These are phyloP conservation scores for Strigamia transsilvanica DNA, from an alignment of 2,888 invertebrate genomes.

Conservation along the genomic window DNA sequence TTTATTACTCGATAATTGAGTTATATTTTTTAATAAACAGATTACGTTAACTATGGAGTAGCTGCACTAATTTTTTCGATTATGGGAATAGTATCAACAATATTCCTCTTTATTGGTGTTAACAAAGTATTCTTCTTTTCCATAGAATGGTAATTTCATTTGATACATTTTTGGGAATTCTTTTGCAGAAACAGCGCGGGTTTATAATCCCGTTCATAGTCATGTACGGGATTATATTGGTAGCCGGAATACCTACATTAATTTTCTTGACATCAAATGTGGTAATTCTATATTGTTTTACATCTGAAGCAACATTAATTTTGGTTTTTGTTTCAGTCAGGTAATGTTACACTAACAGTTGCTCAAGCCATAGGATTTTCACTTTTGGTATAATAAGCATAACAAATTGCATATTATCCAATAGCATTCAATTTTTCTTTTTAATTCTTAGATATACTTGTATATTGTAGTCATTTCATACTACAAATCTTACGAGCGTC, in stretches of 20 bases:
- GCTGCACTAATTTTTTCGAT: neutral
- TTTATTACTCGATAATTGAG: neutral
- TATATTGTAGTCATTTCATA: neutral
- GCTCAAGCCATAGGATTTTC: neutral
- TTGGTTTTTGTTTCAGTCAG: neutral
- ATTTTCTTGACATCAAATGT: neutral
- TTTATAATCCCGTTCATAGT: neutral
- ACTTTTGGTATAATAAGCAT: neutral
- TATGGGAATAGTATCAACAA: neutral
- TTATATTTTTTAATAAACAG: neutral
- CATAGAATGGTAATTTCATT: neutral
- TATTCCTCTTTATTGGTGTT: neutral
- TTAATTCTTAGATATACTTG: neutral
- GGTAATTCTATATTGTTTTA: neutral
- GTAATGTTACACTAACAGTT: neutral
- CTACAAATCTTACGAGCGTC: neutral
- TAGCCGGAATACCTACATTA: neutral
- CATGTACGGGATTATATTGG: neutral
- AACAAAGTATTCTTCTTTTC: neutral
- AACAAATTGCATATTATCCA: no score
- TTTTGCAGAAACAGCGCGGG: neutral
- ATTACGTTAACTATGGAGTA: neutral
- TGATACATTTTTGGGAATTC: neutral
- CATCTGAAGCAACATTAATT: neutral
- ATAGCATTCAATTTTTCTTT: neutral